Conservation (phyloP, 2,797 vertebrate species). For the Enteromius radiatus region DNA sequence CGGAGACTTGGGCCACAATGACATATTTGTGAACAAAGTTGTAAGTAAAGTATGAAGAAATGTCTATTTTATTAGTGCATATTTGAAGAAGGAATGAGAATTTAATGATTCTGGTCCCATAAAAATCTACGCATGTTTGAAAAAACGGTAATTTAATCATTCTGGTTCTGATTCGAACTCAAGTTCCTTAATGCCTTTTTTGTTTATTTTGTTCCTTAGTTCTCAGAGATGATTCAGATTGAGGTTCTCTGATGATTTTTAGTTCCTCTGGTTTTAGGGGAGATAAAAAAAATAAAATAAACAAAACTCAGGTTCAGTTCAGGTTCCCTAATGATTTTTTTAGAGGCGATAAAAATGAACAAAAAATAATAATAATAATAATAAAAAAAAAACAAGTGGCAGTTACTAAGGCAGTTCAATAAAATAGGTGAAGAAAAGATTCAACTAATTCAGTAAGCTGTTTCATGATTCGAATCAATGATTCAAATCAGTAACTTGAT, state of each 20-base stretch:
- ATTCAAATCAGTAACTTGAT: neutral
- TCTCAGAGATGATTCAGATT: too few relatives aligned
- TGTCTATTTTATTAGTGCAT: neutral
- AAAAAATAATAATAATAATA: too few relatives aligned
- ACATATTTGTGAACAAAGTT: neutral
- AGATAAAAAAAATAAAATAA: too few relatives aligned
- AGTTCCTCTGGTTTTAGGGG: too few relatives aligned
- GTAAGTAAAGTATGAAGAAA: neutral
- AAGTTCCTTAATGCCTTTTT: too few relatives aligned
- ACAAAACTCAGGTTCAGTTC: neutral
- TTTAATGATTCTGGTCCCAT: neutral
- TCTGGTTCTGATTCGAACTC: too few relatives aligned
- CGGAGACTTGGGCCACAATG: neutral
- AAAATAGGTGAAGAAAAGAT: neutral
- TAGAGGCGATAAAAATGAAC: neutral
- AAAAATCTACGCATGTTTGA: neutral
- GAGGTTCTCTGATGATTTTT: too few relatives aligned
- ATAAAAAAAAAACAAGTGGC: too few relatives aligned
- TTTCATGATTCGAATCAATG: neutral
- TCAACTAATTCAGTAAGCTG: neutral
- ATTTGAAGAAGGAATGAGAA: neutral
- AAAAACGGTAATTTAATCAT: neutral
- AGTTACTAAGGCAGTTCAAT: neutral
- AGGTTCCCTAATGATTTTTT: neutral
- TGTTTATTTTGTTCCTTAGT: too few relatives aligned